A percentile compares a stretch with the other conserved stretches of the same genome.
Conservation (phyloP, 2,797 vertebrate genomes). For the Sternotherus odoratus region DNA sequence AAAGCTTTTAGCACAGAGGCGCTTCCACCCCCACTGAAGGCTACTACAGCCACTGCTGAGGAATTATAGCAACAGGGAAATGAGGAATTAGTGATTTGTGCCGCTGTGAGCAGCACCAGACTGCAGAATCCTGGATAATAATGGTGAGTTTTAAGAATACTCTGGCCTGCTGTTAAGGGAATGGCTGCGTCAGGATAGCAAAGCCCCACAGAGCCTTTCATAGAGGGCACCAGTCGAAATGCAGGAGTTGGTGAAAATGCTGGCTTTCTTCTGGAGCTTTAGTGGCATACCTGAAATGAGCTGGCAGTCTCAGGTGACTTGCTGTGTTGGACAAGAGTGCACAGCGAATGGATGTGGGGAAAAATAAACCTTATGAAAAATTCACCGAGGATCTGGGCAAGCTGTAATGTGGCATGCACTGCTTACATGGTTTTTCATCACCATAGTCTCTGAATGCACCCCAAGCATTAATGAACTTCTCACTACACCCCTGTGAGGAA, state of each 20-base stretch:
- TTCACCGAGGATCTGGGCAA: neutral
- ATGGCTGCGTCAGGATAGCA: neutral
- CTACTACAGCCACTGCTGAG: rapidly evolving
- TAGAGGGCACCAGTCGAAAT: neutral
- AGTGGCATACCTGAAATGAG: neutral
- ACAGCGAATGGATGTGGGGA: rapidly evolving
- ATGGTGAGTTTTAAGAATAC: neutral
- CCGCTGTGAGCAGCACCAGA: neutral
- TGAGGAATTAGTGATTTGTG: neutral
- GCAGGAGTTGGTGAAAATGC: neutral
- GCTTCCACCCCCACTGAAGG: rapidly evolving
- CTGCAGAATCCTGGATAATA: neutral
- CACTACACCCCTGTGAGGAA: neutral
- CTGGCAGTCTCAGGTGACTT: neutral
- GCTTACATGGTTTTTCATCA: neutral
- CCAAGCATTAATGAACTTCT: neutral
- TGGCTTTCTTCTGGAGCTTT: neutral
- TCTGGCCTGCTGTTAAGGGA: neutral
- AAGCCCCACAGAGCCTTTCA: neutral
- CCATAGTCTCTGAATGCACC: neutral
- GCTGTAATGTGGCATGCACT: neutral
- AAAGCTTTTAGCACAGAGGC: constrained; percentile 21
- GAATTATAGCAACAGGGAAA: neutral
- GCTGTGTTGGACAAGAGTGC: neutral
- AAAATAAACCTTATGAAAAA: neutral